Percentiles rank a stretch among this genome's conserved stretches.
Evolutionary conservation across 2,888 invertebrate species (phyloP).

Genomic region (Camptogramma bilineatum): DNA sequence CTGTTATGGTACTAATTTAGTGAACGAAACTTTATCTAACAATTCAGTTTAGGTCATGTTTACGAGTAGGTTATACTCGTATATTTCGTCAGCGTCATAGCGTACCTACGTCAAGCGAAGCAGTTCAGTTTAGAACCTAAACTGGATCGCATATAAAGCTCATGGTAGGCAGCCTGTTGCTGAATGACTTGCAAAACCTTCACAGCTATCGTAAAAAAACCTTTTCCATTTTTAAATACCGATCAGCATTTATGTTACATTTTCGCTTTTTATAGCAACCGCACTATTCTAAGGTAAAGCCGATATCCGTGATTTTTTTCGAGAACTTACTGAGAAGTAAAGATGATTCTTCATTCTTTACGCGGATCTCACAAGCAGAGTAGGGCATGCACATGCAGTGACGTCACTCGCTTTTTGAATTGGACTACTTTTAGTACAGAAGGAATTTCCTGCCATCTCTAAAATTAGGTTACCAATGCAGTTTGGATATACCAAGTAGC

Average conservation of each 20-base stretch:
- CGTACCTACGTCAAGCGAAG: no score
- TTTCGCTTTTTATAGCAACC: constrained; percentile 21
- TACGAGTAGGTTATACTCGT: no score
- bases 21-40: no score
- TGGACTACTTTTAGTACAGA: not conserved
- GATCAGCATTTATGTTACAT: constrained; percentile 2
- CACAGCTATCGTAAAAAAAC: constrained; percentile 1
- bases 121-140: no score
- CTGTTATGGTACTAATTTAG: no score
- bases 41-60: no score
- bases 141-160: no score
- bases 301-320: constrained; percentile 22
- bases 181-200: constrained; percentile 7
- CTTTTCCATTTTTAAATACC: constrained; percentile 12
- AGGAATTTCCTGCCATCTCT: constrained; percentile 12
- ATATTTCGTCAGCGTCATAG: no score
- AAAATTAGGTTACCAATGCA: no score
- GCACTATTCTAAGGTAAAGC: constrained; percentile 24
- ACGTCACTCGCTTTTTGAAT: constrained; percentile 6
- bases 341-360: constrained; percentile 25
- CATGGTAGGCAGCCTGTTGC: no score
- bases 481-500: constrained; percentile 3
- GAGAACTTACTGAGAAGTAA: constrained; percentile 31
- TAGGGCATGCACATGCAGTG: constrained; percentile 14
- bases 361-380: constrained; percentile 27